Percentiles rank a stretch among this genome's conserved stretches.
These are phyloP conservation scores for Rhizomys pruinosus DNA, from an alignment of 2,113 vertebrate species.

Conservation along the genomic window DNA sequence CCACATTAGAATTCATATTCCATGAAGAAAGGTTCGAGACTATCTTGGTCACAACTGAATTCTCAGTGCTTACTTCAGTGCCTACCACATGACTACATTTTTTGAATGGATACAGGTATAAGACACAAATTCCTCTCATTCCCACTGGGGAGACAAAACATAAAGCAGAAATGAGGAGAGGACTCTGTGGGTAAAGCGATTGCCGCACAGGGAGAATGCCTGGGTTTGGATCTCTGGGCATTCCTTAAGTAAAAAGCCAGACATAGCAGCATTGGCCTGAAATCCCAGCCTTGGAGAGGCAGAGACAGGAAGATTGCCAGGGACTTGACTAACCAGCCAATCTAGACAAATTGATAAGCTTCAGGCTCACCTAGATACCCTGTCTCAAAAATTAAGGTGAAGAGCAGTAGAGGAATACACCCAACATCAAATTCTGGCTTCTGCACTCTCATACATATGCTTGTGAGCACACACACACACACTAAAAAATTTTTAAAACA, in stretches of 20 bases:
- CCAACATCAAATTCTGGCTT: background rate
- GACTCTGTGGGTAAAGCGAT: background rate
- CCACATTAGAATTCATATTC: background rate
- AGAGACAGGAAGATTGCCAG: no score
- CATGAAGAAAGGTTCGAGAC: background rate
- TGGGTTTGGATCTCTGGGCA: background rate
- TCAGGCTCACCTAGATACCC: background rate
- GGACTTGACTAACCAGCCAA: no score
- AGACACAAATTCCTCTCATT: background rate
- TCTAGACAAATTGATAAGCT: background rate
- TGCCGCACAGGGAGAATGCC: background rate
- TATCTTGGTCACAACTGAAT: background rate
- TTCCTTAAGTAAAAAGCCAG: background rate
- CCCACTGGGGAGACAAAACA: background rate
- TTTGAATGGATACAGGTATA: background rate
- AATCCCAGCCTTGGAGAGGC: no score
- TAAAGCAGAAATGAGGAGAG: background rate
- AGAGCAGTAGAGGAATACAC: background rate
- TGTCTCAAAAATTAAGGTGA: background rate
- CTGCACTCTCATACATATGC: background rate
- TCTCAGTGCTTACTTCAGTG: background rate
- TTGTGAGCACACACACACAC: background rate
- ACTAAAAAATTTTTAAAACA: no score
- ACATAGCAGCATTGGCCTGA: no score
- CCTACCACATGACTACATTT: background rate